phyloP scores from a whole-genome alignment of 1,140 invertebrate species.

The Drosophila sulfurigaster region DNA sequence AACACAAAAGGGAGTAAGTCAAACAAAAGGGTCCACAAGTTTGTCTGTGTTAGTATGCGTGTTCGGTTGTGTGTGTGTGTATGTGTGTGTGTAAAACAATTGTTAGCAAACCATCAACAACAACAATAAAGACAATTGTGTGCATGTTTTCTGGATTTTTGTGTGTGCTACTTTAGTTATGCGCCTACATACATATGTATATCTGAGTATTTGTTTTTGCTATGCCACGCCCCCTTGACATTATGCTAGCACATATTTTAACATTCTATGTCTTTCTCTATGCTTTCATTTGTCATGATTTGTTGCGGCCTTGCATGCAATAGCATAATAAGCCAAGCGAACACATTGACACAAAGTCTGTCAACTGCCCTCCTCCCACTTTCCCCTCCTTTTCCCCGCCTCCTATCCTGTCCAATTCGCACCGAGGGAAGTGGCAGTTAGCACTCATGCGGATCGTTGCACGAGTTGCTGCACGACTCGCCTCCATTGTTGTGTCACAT shows the following conservation, averaged over 20 bases:
- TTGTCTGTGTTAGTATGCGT: neutral
- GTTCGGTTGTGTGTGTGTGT: no score
- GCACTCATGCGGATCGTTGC: conserved; percentile 78
- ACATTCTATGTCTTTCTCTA: conserved; percentile 25
- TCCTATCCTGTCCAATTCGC: neutral
- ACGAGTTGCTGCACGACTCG: conserved; percentile 74
- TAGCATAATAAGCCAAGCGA: conserved; percentile 74
- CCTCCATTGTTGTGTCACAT: conserved; percentile 75
- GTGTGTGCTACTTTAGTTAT: conserved; percentile 19
- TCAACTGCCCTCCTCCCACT: neutral
- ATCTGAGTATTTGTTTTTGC: conserved; percentile 17
- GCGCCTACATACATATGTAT: conserved; percentile 15
- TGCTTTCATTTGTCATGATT: conserved; percentile 72
- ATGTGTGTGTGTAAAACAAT: conserved; percentile 50
- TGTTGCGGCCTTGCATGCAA: conserved; percentile 73
- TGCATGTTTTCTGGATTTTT: conserved; percentile 34
- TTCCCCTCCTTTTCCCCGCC: neutral
- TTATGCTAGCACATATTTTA: conserved; percentile 28
- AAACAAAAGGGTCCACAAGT: conserved; percentile 45
- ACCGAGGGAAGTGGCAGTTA: conserved; percentile 51
- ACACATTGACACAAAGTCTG: conserved; percentile 33
- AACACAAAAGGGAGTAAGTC: conserved; percentile 57
- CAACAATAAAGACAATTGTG: conserved; percentile 48
- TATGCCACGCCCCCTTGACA: conserved; percentile 29
- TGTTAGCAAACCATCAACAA: conserved; percentile 32